Base-by-base conservation (phyloP, 2,113 vertebrate genomes). In the Mesitornis unicolor region DNA sequence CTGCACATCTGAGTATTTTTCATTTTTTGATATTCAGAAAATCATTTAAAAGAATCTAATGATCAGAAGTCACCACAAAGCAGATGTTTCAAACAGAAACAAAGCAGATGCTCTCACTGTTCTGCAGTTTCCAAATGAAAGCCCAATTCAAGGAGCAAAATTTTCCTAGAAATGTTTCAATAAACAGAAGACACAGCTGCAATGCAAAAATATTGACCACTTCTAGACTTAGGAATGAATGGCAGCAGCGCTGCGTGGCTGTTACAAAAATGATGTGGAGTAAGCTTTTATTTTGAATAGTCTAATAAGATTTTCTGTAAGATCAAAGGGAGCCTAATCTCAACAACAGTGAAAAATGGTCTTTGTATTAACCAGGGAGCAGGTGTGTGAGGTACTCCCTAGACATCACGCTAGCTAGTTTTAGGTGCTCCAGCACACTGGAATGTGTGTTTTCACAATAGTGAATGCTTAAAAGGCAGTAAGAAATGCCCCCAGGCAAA, bases 311-410 rank as follows among this genome's bases (percentile, higher is more conserved):
- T 89, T 78, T 92, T 87, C 84, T 71, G 3, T 29, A 31, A 87
- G 77, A 93, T 91, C 79, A 94, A 95, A 87, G 69, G 60, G 5
- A 91, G 20, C 59, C 36, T 75, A 54, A 93, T 79, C 89, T 69
- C 36, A 91, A 64, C 47, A 59, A 50, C 77, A 75, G 18, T 24
- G 31, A 60, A 60, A 80, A 92, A 83, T 22, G 18, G 13, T 57
- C 59, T 69, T 65, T 40, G 83, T 57, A 43, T 59, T 36, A 93
- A 40, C 21, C 57, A 69, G 83, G 71, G 67, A 90, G 81, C 85
- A 95, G 92, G 87, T 87, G 64, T 67, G 57, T 1, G 5, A 76
- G 17, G 45, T 65, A 67, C 53, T 87, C 67, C 63, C 42, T 7
- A 65, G 61, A 78, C 61, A 91, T 35, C 60, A 40, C 2, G 4